Base-by-base conservation (phyloP, 2,888 invertebrate genomes). In the Brachypalpus laphriformis region DNA sequence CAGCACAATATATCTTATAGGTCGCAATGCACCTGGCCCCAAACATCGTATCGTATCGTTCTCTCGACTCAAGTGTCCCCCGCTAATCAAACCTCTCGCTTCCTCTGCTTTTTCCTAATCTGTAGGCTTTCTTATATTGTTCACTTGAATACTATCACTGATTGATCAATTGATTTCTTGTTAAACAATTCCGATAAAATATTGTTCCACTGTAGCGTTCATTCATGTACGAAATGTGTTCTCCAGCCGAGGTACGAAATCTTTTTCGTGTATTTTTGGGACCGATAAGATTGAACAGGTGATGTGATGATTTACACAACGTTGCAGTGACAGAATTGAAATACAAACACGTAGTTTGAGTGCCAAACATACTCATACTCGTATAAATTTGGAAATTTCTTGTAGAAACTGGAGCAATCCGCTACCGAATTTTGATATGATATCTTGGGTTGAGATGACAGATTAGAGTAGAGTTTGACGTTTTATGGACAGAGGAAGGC, bases 141-240 rank as follows among this genome's bases (percentile, higher is more conserved):
- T 51, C 14, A 66, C 61, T 25, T 28, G 40, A 72, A 51, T 72
- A 42, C 42, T 61, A 72, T 63, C 61, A 63, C 61, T 28, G 59
- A 40, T 72, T 47, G 72, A 72, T 61, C 51, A 51, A 51, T 20
- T 63, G 61, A 72, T 54, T 72, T 51, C 61, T 63, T 72, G 72
- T 63, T 42, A 16, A 72, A 72, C 61, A 63, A 72, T 49, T 42
- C 42, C 40, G 72, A 72, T 63, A 72, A 71, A 49, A 59, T 25
- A 28, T 5, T 31, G 31, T 63, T 63, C 34, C 45, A 63, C 45
- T 31, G 18, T 11, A 28, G 14, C 28, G n/a, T n/a, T 8, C 49
- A 14, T 37, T 37, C 22, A 34, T 37, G 37, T 51, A 22, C 11
- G 22, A 51, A 49, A 51, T 9, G 6, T 31, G 45, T 31, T 63